Percentiles rank a stretch among this genome's conserved stretches.
phyloP scores from a whole-genome alignment of 37 sponge, comb jelly and placozoan species.

The Dysidea cf. avara region DNA sequence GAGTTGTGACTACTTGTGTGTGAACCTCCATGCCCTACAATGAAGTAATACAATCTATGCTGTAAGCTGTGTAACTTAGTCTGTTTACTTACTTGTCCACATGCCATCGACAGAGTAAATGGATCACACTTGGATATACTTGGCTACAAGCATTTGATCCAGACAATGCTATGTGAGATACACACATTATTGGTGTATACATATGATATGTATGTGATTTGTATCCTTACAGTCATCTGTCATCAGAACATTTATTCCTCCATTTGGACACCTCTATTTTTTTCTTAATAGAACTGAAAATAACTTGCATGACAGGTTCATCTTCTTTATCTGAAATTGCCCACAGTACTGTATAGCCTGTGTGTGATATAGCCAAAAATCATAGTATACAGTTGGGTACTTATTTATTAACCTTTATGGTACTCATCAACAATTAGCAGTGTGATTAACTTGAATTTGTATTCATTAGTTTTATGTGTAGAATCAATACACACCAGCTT shows the following conservation, averaged over 20 bases:
- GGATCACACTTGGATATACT: neutral
- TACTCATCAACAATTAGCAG: conserved; percentile 14
- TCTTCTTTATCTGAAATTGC: conserved; percentile 9
- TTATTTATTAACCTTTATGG: conserved; percentile 5
- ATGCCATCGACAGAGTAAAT: conserved; percentile 6
- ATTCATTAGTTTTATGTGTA: conserved; percentile 17
- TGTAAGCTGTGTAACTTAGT: no score
- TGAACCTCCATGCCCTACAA: no score
- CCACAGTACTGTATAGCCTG: neutral
- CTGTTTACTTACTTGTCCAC: conserved; percentile 4
- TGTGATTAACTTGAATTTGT: conserved; percentile 10
- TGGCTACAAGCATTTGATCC: neutral
- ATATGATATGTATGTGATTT: neutral
- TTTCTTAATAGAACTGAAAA: neutral
- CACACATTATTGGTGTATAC: no score
- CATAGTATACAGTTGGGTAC: neutral
- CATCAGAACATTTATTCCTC: neutral
- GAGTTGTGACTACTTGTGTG: no score
- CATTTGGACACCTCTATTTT: neutral
- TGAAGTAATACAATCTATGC: no score
- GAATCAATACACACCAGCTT: conserved; percentile 1
- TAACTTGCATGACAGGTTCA: neutral
- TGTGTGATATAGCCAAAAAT: neutral
- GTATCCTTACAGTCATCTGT: conserved; percentile 1
- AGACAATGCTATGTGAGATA: neutral